Conservation (phyloP, 1,140 invertebrate species). For the Homarus americanus region DNA sequence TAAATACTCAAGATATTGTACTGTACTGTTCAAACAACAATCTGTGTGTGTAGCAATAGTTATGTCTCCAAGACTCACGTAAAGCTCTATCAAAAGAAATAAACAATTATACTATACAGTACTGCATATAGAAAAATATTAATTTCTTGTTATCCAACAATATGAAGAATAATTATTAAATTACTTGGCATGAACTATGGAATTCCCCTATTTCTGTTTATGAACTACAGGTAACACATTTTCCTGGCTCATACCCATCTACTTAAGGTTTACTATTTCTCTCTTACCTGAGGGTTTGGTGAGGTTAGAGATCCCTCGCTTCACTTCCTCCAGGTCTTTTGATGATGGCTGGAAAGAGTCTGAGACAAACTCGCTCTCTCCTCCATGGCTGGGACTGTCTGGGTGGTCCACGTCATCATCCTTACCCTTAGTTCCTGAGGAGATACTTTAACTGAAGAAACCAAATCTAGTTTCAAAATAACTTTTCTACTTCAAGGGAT, state of each 20-base stretch:
- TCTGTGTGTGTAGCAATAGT: too few species aligned
- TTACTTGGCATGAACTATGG: too few species aligned
- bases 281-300: slow-evolving; percentile 78
- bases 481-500: background rate
- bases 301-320: slow-evolving; percentile 85
- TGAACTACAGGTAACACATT: too few species aligned
- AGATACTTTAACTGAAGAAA: background rate
- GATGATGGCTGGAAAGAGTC: slow-evolving; percentile 82
- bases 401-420: slow-evolving; percentile 73
- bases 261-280: background rate
- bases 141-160: too few species aligned
- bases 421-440: slow-evolving; percentile 65
- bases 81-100: too few species aligned
- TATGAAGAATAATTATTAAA: too few species aligned
- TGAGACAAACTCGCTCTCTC: slow-evolving; percentile 83
- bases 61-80: too few species aligned
- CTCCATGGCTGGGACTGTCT: slow-evolving; percentile 74
- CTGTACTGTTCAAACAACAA: too few species aligned
- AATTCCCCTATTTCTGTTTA: too few species aligned
- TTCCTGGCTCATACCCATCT: slow-evolving; percentile 15
- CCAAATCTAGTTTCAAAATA: background rate
- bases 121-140: too few species aligned
- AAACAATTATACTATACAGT: too few species aligned
- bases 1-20: too few species aligned
- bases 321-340: slow-evolving; percentile 84